Conservation (phyloP, 2,113 vertebrate genomes). For the Gnathonemus longibarbis region DNA sequence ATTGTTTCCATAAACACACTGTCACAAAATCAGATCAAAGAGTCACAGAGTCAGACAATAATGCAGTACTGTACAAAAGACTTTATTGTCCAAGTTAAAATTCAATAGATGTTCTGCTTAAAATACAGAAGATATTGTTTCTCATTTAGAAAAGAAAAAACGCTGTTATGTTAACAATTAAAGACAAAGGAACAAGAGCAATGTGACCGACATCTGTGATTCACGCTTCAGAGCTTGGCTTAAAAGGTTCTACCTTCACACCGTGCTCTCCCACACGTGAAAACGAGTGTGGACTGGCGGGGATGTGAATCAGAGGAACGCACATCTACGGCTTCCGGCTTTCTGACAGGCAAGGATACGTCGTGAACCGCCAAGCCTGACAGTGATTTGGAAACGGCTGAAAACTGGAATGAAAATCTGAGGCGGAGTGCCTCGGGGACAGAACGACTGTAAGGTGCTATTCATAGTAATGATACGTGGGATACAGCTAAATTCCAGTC, state of each 20-base stretch:
- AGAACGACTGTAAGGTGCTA: not conserved
- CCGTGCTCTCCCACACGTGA: not conserved
- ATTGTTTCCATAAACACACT: constrained; percentile 17
- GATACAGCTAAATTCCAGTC: not conserved
- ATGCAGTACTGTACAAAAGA: constrained; percentile 38
- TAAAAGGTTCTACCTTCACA: constrained; percentile 3
- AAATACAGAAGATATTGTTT: constrained; percentile 41
- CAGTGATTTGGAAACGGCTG: not conserved
- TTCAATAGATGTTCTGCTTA: constrained; percentile 37
- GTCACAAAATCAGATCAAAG: constrained; percentile 8
- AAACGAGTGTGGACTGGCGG: not conserved
- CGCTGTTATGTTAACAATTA: constrained; percentile 27
- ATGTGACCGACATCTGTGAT: not conserved
- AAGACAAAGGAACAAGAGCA: constrained; percentile 16
- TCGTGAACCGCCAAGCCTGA: not conserved
- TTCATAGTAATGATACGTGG: not conserved
- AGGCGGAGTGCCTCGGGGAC: not conserved
- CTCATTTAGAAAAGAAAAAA: constrained; percentile 33
- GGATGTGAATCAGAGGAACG: not conserved
- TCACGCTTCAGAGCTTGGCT: constrained; percentile 20
- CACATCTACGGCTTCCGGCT: not conserved
- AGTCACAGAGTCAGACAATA: constrained; percentile 19
- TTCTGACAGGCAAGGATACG: not conserved
- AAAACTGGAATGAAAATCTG: not conserved
- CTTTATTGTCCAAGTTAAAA: constrained; percentile 44